Evolutionary conservation across 2,888 invertebrate species (phyloP), one percentile per base, ranked within the genome.

Genomic region (Chrysotoxum bicinctum): DNA sequence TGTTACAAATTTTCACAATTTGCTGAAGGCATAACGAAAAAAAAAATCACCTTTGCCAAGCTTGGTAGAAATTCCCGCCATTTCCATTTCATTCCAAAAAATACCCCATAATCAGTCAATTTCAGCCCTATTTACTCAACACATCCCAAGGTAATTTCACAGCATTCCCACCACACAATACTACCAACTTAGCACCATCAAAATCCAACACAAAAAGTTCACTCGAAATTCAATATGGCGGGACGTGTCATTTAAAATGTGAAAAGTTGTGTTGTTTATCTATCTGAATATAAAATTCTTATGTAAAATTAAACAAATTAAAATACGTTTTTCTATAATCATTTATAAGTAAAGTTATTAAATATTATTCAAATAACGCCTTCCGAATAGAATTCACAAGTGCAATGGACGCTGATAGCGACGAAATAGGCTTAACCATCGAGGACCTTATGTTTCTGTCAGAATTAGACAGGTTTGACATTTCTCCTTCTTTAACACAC

Each of bases 401-500:
- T 86, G 86, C 86, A 86, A 86, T 86, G 86, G 86, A 86, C 86
- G 86, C 86, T 86, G 86, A 86, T 86, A 82, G 86, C 86, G 86
- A 86, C 74, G 86, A 86, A 82, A 78, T 86, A 78, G 86, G 86
- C 56, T 87, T 96, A 92, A 96, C 96, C 91, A 95, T 96, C 88
- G 96, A 96, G 91, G 97, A 97, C 93, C 93, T 97, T 89, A 96
- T 96, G 93, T 94, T 96, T 91, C 94, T 97, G 89, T 96, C 97
- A 76, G 97, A 97, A 91, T 94, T 97, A 92, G 97, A 97, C 93
- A 97, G 97, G 97, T 96, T 93, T 86, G 88, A 87, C 84, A 87
- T 84, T 87, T 87, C 85, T 87, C 82, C 77, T 86, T 85, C 73
- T 62, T 60, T 60, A 23, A 60, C 64, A 43, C n/a, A 60, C 60